These are phyloP conservation scores for Agonopterix alstromeriana DNA, from an alignment of 2,888 invertebrate species.

Conservation along the genomic window DNA sequence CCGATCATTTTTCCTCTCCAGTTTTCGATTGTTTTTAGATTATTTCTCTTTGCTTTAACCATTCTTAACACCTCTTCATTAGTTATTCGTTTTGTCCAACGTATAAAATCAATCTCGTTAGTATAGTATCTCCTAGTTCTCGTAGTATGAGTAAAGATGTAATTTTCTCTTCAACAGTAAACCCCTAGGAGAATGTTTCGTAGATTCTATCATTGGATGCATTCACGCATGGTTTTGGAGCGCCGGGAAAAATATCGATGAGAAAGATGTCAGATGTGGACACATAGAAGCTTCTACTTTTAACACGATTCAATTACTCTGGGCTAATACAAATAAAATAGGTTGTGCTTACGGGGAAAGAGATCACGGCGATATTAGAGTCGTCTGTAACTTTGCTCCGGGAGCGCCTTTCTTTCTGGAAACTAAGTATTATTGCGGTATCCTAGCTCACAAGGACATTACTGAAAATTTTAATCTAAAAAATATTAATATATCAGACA, in stretches of 20 bases:
- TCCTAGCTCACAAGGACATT: conserved; percentile 34
- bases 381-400: conserved; percentile 60
- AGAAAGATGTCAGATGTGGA: conserved; percentile 50
- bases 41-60: too few relatives aligned
- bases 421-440: conserved; percentile 49
- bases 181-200: conserved; percentile 51
- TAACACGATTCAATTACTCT: conserved; percentile 51
- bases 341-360: conserved; percentile 54
- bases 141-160: not conserved
- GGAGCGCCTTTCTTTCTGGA: conserved; percentile 51
- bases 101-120: too few relatives aligned
- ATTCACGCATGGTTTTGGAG: conserved; percentile 55
- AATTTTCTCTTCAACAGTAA: conserved; percentile 28
- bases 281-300: conserved; percentile 40
- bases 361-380: conserved; percentile 43
- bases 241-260: conserved; percentile 35
- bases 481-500: not conserved
- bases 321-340: conserved; percentile 57
- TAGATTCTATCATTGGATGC: conserved; percentile 52
- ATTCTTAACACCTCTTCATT: too few relatives aligned
- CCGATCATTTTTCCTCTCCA: too few relatives aligned
- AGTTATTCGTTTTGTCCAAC: too few relatives aligned
- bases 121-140: too few relatives aligned
- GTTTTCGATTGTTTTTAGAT: too few relatives aligned
- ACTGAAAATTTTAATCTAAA: conserved; percentile 6